A percentile compares a stretch with the other conserved stretches of the same genome.
Evolutionary conservation across 2,797 vertebrate genomes (phyloP).

Genomic region (Amphiprion clarkii): DNA sequence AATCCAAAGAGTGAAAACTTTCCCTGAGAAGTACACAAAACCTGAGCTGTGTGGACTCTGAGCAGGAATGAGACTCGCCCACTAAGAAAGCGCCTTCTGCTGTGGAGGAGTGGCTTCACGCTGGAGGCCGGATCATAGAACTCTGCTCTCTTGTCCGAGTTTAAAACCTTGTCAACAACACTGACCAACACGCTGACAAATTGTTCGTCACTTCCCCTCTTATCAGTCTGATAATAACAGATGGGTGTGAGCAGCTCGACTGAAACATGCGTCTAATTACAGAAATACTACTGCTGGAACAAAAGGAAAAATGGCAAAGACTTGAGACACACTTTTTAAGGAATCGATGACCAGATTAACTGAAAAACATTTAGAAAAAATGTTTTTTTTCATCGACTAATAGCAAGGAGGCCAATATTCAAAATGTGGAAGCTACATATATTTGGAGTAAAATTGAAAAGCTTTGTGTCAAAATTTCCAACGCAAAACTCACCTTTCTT

Average conservation of each 20-base stretch:
- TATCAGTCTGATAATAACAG: slow-evolving; percentile 45
- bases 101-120: slow-evolving; percentile 74
- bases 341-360: background rate
- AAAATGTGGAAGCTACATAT: too few species aligned
- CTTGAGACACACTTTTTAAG: too few species aligned
- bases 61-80: slow-evolving; percentile 72
- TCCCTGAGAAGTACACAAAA: slow-evolving; percentile 39
- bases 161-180: slow-evolving; percentile 79
- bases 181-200: slow-evolving; percentile 51
- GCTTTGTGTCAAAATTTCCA: too few species aligned
- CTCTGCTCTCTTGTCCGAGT: slow-evolving; percentile 52
- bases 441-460: too few species aligned
- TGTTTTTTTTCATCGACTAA: too few species aligned
- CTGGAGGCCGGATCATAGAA: slow-evolving; percentile 71
- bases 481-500: too few species aligned
- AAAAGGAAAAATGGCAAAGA: background rate
- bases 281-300: background rate
- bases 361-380: background rate
- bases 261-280: slow-evolving; percentile 16
- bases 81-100: slow-evolving; percentile 56
- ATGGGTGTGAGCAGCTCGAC: slow-evolving; percentile 20
- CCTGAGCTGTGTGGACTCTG: slow-evolving; percentile 44
- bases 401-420: too few species aligned
- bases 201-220: slow-evolving; percentile 41
- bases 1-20: slow-evolving; percentile 31